Evolutionary conservation across 1,140 invertebrate genomes (phyloP).

Genomic region (Yoshiicerus persimilis): DNA sequence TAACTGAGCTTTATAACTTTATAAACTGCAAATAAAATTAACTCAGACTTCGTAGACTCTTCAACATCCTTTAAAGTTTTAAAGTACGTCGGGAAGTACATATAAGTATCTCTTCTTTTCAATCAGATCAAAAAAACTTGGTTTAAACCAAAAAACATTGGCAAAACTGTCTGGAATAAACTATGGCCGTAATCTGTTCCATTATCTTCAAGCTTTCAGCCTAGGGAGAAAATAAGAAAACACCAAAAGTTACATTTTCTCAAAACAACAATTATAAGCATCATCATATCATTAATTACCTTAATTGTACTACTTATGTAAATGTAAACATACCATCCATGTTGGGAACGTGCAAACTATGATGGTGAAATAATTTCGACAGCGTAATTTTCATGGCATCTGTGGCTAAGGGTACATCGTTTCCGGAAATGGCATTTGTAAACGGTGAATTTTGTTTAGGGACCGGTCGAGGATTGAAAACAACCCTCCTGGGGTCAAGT

Average conservation of each 20-base stretch:
- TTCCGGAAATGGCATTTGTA: background rate
- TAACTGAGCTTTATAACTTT: background rate
- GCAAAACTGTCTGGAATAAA: background rate
- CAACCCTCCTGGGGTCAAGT: background rate
- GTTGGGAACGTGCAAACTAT: background rate
- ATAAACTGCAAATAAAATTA: background rate
- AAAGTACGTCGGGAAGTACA: background rate
- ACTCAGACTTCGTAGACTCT: background rate
- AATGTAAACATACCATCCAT: background rate
- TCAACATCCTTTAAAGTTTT: too few species aligned
- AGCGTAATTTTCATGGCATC: background rate
- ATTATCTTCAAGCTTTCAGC: background rate
- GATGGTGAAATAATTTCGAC: slow-evolving; percentile 1
- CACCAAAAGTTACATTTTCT: too few species aligned
- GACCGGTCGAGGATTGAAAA: background rate
- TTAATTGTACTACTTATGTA: too few species aligned
- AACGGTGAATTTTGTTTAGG: background rate
- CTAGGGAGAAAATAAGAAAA: background rate
- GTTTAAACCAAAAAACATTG: background rate
- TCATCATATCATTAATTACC: too few species aligned
- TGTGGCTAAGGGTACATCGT: background rate
- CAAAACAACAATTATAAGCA: background rate
- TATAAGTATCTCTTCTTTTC: background rate
- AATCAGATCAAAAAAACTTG: background rate
- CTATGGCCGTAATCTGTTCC: too few species aligned